A percentile compares a stretch with the other conserved stretches of the same genome.
These are phyloP conservation scores for Koerneria pararmatus DNA, from an alignment of 2,888 invertebrate species.

Conservation along the genomic window DNA sequence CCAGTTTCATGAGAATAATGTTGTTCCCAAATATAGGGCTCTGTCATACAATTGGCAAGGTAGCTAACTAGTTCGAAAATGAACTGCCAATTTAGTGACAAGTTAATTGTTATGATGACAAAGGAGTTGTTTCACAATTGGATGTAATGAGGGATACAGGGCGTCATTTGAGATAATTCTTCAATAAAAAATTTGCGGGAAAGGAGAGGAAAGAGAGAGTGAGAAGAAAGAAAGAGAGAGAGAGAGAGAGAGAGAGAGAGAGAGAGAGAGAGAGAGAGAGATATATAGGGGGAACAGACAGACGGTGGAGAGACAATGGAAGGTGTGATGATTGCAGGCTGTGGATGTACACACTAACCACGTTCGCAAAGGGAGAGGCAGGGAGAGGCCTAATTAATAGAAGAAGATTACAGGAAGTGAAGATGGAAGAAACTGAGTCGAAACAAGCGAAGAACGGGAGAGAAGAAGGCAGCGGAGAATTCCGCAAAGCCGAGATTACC, in stretches of 20 bases:
- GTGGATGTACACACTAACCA: background rate
- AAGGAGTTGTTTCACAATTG: no score
- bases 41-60: no score
- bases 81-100: no score
- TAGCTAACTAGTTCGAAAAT: no score
- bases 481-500: no score
- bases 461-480: constrained; percentile 3
- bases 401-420: background rate
- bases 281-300: background rate
- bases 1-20: no score
- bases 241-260: background rate
- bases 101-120: no score
- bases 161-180: background rate
- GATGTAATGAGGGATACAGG: constrained; percentile 14
- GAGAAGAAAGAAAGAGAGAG: constrained; percentile 10
- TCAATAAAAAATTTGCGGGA: constrained; percentile 6
- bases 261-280: background rate
- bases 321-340: constrained; percentile 25
- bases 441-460: background rate
- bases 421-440: background rate
- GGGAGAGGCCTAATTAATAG: background rate
- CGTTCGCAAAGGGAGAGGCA: background rate
- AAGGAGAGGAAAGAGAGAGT: constrained; percentile 28
- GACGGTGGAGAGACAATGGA: constrained; percentile 25
- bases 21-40: no score